phyloP scores from a whole-genome alignment of 2,113 vertebrate genomes.

The Toxostoma redivivum region DNA sequence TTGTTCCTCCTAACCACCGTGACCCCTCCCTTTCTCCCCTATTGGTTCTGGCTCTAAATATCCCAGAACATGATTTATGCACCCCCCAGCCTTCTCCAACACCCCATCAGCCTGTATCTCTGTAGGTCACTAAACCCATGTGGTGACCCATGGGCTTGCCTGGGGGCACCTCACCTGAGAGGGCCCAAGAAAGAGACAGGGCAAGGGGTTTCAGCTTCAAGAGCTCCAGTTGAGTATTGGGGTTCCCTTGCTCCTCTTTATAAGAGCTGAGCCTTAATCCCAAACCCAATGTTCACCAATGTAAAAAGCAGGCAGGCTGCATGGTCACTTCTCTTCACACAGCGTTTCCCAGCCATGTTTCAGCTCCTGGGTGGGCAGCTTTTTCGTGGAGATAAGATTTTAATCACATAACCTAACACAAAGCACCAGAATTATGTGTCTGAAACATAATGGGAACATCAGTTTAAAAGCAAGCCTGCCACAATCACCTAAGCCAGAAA shows the following conservation, averaged over 20 bases:
- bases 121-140: neutral
- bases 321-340: fast-evolving
- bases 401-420: neutral
- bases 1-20: neutral
- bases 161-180: neutral
- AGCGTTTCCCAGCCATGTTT: fast-evolving
- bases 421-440: neutral
- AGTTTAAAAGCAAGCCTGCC: neutral
- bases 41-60: neutral
- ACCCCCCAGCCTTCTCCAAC: neutral
- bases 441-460: neutral
- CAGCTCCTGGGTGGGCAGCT: neutral
- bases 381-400: neutral
- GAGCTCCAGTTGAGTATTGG: fast-evolving
- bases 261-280: neutral
- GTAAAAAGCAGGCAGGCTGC: fast-evolving
- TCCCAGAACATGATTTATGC: neutral
- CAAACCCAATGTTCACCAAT: fast-evolving
- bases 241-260: neutral
- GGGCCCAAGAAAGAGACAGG: neutral
- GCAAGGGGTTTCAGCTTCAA: no score
- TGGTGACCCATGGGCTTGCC: neutral
- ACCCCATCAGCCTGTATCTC: neutral
- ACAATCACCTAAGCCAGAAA: neutral
- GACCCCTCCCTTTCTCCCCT: neutral